phyloP scores from a whole-genome alignment of 2,113 vertebrate genomes.

The Taurulus bubalis region DNA sequence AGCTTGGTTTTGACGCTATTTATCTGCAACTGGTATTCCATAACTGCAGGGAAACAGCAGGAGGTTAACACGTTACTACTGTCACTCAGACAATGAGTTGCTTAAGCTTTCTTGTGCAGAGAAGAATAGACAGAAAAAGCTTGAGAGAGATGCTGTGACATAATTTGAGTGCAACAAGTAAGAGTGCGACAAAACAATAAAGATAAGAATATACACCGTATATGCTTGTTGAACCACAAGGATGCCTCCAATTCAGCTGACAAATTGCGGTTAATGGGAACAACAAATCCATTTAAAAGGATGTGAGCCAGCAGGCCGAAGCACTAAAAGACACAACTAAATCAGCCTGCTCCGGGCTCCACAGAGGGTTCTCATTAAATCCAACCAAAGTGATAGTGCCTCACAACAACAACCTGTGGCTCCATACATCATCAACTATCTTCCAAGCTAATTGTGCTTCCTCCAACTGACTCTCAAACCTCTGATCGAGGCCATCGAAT shows the following conservation, averaged over 20 bases:
- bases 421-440: conserved; percentile 33
- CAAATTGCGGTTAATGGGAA: conserved; percentile 59
- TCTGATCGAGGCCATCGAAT: conserved; percentile 31
- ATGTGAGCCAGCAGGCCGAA: conserved; percentile 39
- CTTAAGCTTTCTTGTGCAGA: not conserved
- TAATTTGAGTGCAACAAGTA: conserved; percentile 20
- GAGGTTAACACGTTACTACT: not conserved
- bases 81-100: not conserved
- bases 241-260: conserved; percentile 41
- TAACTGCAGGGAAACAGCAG: conserved; percentile 78
- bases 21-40: conserved; percentile 96
- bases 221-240: conserved; percentile 26
- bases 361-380: conserved; percentile 55
- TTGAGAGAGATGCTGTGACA: not conserved
- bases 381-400: conserved; percentile 23
- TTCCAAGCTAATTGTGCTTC: conserved; percentile 37
- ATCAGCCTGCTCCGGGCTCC: conserved; percentile 41
- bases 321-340: conserved; percentile 54
- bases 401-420: conserved; percentile 39
- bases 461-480: conserved; percentile 13
- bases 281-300: conserved; percentile 58
- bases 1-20: conserved; percentile 93
- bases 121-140: not conserved
- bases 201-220: conserved; percentile 12
- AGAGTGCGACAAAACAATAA: conserved; percentile 5